Evolutionary conservation across 1,140 invertebrate genomes (phyloP), one percentile per base, ranked within the genome.

Genomic region (Vollenhovia emeryi): DNA sequence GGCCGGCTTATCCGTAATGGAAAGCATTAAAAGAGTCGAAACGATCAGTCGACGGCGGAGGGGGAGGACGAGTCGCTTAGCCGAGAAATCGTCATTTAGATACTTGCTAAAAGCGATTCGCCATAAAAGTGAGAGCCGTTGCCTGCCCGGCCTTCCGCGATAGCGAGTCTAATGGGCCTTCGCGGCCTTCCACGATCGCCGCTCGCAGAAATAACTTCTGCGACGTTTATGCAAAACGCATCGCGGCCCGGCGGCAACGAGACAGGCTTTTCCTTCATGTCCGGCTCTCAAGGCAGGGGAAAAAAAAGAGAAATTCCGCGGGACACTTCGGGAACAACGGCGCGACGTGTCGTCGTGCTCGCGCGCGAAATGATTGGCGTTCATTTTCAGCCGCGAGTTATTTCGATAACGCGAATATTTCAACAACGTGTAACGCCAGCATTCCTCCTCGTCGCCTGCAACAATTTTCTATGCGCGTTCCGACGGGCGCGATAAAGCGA

Each of bases 71-170:
- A 75, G 86, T 88, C 85, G 90, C 89, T 91, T 91, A 85, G 75
- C 55, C 90, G 87, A 91, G 90, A 91, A 93, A 92, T 92, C 90
- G 91, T 92, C 92, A 93, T 94, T 93, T 93, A 94, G 93, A 94
- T 93, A 93, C 91, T 93, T 91, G 92, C 93, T 93, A 94, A 94
- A 93, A 94, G 93, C 92, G 93, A 93, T 93, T 93, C 92, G 92
- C 92, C 91, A 94, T 94, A 93, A 94, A 93, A 92, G 91, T 91
- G 92, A 91, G 90, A 92, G 87, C 90, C 82, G 78, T 57, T n/a
- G 27, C 74, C 59, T 64, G 48, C 69, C 33, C n/a, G 36, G 48
- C 76, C 71, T 83, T 80, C 83, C 80, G 79, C 89, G 93, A 93
- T 93, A 93, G 89, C 86, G 83, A 89, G 84, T 92, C 92, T 92